A percentile compares a stretch with the other conserved stretches of the same genome.
phyloP scores from a whole-genome alignment of 1,140 invertebrate genomes.

The Gryllus bimaculatus region DNA sequence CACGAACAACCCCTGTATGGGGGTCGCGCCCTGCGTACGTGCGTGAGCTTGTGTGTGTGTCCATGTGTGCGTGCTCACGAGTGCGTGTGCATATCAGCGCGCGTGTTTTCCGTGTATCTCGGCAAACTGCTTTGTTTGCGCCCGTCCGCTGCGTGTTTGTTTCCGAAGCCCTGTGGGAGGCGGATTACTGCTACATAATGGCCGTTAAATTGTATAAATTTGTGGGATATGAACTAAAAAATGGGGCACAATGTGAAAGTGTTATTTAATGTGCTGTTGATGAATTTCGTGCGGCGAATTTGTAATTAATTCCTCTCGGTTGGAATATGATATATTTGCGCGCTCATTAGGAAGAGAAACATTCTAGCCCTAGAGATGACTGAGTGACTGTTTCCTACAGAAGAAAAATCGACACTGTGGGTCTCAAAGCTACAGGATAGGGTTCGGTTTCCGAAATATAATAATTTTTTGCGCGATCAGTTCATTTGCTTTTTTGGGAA shows the following conservation, averaged over 20 bases:
- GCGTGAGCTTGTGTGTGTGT: too few species aligned
- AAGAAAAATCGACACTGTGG: too few species aligned
- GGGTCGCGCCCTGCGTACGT: too few species aligned
- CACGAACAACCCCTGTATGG: background rate
- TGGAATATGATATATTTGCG: too few species aligned
- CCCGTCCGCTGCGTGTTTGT: background rate
- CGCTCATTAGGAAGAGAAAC: too few species aligned
- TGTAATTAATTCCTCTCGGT: background rate
- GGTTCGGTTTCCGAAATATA: too few species aligned
- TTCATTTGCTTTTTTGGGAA: too few species aligned
- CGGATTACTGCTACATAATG: background rate
- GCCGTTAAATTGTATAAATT: background rate
- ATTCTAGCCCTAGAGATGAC: too few species aligned
- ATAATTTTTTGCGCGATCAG: too few species aligned
- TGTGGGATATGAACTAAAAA: background rate
- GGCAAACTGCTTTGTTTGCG: background rate
- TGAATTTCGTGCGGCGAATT: background rate
- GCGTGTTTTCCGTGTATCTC: background rate
- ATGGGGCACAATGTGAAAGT: background rate
- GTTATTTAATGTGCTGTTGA: background rate
- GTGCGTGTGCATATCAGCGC: background rate
- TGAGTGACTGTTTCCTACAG: too few species aligned
- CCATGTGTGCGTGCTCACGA: background rate
- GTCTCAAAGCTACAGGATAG: too few species aligned
- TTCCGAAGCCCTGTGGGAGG: background rate